A percentile compares a stretch with the other conserved stretches of the same genome.
Conservation (phyloP, 1,140 invertebrate species). For the Bombus waltoni region DNA sequence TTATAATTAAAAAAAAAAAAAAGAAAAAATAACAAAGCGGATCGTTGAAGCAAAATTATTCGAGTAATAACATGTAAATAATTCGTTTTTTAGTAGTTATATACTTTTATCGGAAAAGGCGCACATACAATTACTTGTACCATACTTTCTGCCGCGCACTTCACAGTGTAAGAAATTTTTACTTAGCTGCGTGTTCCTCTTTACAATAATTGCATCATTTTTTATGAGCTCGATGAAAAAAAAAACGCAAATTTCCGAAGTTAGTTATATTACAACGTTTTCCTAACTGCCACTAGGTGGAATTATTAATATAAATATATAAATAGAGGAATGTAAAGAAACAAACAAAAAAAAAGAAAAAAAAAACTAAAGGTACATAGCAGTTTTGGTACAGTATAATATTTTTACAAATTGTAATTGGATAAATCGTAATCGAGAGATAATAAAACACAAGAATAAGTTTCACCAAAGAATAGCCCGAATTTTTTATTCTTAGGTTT, state of each 20-base stretch:
- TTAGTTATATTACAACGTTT: constrained; percentile 65
- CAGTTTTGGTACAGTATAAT: constrained; percentile 80
- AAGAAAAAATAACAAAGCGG: not conserved
- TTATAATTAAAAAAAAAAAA: not conserved
- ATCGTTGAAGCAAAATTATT: constrained; percentile 53
- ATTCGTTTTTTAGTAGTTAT: constrained; percentile 45
- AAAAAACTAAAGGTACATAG: constrained; percentile 68
- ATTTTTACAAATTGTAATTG: constrained; percentile 80
- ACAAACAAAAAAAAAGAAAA: constrained; percentile 44
- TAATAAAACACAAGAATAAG: constrained; percentile 72
- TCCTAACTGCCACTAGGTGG: constrained; percentile 73
- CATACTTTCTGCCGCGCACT: constrained; percentile 55
- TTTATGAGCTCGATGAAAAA: constrained; percentile 57
- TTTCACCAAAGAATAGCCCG: constrained; percentile 59
- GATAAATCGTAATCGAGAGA: constrained; percentile 74
- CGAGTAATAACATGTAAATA: constrained; percentile 62
- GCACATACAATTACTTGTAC: constrained; percentile 55
- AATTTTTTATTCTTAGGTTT: constrained; percentile 50
- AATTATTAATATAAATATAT: constrained; percentile 73
- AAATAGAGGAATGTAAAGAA: constrained; percentile 72
- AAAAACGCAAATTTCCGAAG: constrained; percentile 49
- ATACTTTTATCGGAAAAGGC: constrained; percentile 46
- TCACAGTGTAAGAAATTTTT: constrained; percentile 46
- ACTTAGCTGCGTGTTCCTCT: constrained; percentile 56
- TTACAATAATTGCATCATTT: constrained; percentile 49